A percentile compares a stretch with the other conserved stretches of the same genome.
Conservation (phyloP, 2,888 invertebrate genomes). For the Aspidiotus rigidus region DNA sequence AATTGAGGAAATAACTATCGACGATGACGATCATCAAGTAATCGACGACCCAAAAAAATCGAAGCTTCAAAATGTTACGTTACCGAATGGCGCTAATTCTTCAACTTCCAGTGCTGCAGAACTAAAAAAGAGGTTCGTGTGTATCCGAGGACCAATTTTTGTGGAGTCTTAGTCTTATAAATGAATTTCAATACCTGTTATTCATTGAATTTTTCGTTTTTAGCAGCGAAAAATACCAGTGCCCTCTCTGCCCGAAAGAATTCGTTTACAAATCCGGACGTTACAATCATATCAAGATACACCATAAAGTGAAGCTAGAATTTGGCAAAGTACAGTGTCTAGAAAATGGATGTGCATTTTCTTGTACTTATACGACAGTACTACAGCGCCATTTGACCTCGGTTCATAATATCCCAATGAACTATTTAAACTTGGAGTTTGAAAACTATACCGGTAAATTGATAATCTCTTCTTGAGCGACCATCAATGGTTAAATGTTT, state of each 20-base stretch:
- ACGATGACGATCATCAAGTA: too few relatives aligned
- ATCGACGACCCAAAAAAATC: too few relatives aligned
- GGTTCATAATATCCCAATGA: constrained; percentile 31
- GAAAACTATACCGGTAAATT: constrained; percentile 22
- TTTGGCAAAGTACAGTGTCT: constrained; percentile 32
- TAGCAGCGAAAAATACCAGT: constrained; percentile 17
- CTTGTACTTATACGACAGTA: constrained; percentile 24
- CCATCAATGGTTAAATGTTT: background rate
- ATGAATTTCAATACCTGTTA: too few relatives aligned
- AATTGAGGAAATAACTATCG: too few relatives aligned
- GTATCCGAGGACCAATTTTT: too few relatives aligned
- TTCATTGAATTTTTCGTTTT: background rate
- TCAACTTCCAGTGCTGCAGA: too few relatives aligned
- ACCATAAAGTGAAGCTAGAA: constrained; percentile 21
- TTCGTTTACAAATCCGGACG: constrained; percentile 21
- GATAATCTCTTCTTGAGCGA: background rate
- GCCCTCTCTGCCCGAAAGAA: constrained; percentile 27
- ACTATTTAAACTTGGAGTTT: constrained; percentile 30
- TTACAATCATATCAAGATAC: constrained; percentile 25
- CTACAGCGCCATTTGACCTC: constrained; percentile 21
- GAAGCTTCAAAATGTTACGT: too few relatives aligned
- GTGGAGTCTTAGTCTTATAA: too few relatives aligned
- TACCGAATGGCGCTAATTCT: too few relatives aligned
- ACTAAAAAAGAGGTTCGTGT: too few relatives aligned
- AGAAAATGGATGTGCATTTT: constrained; percentile 27